These are phyloP conservation scores for Coronaproctus castanopsis DNA, from an alignment of 2,888 invertebrate species.

Conservation along the genomic window DNA sequence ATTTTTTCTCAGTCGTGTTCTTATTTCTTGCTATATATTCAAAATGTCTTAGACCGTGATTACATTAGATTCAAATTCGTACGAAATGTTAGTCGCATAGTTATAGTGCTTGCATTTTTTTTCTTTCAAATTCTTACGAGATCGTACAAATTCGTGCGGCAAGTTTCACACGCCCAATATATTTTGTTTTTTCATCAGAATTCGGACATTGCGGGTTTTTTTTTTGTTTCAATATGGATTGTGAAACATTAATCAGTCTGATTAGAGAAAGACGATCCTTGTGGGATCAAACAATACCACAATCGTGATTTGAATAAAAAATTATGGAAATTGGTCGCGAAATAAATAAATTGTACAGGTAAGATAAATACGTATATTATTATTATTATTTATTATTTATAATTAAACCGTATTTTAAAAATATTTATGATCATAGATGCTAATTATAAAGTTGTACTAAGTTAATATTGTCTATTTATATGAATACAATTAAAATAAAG, in stretches of 20 bases:
- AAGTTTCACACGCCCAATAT: neutral
- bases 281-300: neutral
- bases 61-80: neutral
- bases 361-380: neutral
- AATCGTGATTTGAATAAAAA: neutral
- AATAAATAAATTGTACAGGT: slow-evolving; percentile 1
- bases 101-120: neutral
- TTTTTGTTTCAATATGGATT: slow-evolving; percentile 3
- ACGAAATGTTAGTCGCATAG: neutral
- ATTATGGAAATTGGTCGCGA: neutral
- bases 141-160: neutral
- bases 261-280: slow-evolving; percentile 3
- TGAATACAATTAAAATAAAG: neutral
- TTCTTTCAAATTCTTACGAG: too few species aligned
- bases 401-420: neutral
- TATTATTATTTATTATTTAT: too few species aligned
- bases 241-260: slow-evolving; percentile 4
- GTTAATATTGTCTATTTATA: neutral
- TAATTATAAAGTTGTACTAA: neutral
- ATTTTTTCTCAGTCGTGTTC: too few species aligned
- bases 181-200: neutral
- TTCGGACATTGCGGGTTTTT: neutral
- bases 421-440: neutral
- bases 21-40: too few species aligned
- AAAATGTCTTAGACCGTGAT: neutral